Conservation (phyloP, 2,113 vertebrate species). For the Ceyx melanurus region DNA sequence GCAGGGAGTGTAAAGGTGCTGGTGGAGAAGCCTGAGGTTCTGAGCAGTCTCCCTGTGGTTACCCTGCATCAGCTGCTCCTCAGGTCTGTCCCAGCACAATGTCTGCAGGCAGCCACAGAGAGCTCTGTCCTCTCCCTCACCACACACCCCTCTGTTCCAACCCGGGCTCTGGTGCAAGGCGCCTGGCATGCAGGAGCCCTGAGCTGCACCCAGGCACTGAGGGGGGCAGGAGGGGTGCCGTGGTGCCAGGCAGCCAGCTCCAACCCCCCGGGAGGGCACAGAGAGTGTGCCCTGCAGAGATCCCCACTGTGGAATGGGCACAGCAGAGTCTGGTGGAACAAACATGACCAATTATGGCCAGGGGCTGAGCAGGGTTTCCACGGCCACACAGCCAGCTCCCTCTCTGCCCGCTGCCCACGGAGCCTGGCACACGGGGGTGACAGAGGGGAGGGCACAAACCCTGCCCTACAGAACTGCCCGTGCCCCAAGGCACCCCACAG, state of each 20-base stretch:
- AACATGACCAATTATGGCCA: slow-evolving; percentile 33
- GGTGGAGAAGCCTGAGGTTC: neutral
- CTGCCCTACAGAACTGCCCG: rapidly evolving
- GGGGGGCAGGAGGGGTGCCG: neutral
- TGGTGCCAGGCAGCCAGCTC: neutral
- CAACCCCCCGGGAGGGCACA: neutral
- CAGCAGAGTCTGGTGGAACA: too few species aligned
- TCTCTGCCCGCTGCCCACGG: neutral
- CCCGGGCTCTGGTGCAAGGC: neutral
- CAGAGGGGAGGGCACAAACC: neutral
- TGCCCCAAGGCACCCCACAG: rapidly evolving
- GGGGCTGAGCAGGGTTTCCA: rapidly evolving
- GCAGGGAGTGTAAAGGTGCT: neutral
- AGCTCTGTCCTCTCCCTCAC: neutral
- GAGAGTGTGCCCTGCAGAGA: neutral
- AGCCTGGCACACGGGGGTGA: rapidly evolving
- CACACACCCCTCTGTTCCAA: neutral
- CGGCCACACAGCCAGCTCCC: rapidly evolving
- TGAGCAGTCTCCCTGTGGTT: neutral
- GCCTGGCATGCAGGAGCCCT: neutral
- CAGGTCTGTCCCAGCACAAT: neutral
- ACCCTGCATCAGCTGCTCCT: rapidly evolving
- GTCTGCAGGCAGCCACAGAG: neutral
- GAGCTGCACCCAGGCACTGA: rapidly evolving
- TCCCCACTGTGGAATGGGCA: too few species aligned